Evolutionary conservation across 1,140 invertebrate genomes (phyloP).

Genomic region (Musca domestica): DNA sequence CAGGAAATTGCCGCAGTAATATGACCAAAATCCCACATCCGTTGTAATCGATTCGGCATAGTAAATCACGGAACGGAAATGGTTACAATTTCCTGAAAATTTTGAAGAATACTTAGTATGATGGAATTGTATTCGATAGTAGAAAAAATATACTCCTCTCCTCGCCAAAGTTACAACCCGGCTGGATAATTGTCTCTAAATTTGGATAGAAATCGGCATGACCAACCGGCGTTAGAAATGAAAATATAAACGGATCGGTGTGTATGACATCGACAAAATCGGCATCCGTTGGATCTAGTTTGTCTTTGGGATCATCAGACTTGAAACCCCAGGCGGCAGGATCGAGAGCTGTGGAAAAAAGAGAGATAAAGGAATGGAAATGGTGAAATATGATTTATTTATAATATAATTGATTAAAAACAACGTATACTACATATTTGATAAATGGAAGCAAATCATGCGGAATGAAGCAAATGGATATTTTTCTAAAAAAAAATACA

Average conservation of each 20-base stretch:
- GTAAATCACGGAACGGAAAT: slow-evolving; percentile 57
- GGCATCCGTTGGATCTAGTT: slow-evolving; percentile 60
- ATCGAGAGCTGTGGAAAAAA: slow-evolving; percentile 34
- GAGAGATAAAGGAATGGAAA: not conserved
- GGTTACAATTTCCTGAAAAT: slow-evolving; percentile 55
- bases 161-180: slow-evolving; percentile 63
- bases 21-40: slow-evolving; percentile 40
- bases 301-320: slow-evolving; percentile 28
- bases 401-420: not conserved
- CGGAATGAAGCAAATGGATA: not conserved
- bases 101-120: slow-evolving; percentile 28
- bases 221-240: slow-evolving; percentile 62
- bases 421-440: too few relatives aligned
- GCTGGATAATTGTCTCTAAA: slow-evolving; percentile 67
- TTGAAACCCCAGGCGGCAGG: slow-evolving; percentile 47
- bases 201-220: slow-evolving; percentile 83
- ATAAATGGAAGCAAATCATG: too few relatives aligned
- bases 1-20: slow-evolving; percentile 41
- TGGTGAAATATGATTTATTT: not conserved
- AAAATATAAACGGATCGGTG: slow-evolving; percentile 65
- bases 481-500: slow-evolving; percentile 12
- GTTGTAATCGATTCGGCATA: slow-evolving; percentile 60
- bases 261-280: slow-evolving; percentile 77
- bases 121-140: slow-evolving; percentile 57
- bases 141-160: slow-evolving; percentile 26